Percentiles rank a stretch among this genome's conserved stretches.
phyloP scores from a whole-genome alignment of 2,797 vertebrate genomes.

The Crypturellus tataupa region DNA sequence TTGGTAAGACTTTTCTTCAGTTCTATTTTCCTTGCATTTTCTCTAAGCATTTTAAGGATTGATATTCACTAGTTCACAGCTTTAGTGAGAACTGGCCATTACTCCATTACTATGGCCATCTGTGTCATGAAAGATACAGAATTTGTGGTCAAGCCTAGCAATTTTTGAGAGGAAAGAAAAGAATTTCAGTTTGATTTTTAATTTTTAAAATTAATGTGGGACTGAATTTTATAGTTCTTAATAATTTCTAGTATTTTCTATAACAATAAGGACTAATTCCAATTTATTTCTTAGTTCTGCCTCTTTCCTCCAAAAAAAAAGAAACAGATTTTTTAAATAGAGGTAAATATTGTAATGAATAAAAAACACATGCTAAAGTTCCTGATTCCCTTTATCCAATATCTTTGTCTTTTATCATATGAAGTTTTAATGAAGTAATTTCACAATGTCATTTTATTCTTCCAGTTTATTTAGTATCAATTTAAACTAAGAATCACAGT shows the following conservation, averaged over 20 bases:
- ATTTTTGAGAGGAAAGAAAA: background rate
- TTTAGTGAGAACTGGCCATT: background rate
- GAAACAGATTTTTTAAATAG: background rate
- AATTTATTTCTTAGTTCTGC: background rate
- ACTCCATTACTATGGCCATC: background rate
- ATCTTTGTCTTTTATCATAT: background rate
- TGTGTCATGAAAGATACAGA: accelerated
- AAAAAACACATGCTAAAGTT: background rate
- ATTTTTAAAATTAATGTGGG: background rate
- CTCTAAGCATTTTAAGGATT: background rate
- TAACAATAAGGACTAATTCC: background rate
- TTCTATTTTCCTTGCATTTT: background rate
- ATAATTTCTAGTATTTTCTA: background rate
- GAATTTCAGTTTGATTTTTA: background rate
- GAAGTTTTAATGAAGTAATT: background rate
- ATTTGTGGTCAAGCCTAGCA: background rate
- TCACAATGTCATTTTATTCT: background rate
- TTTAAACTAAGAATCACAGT: background rate
- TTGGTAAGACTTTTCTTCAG: background rate
- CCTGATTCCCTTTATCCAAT: background rate
- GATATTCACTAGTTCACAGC: background rate
- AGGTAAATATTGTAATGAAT: background rate
- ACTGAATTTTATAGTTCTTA: background rate
- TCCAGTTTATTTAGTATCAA: slow-evolving; percentile 19
- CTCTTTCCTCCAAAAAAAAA: background rate